A percentile compares a stretch with the other conserved stretches of the same genome.
These are phyloP conservation scores for Aricia artaxerxes DNA, from an alignment of 2,888 invertebrate species.

Conservation along the genomic window DNA sequence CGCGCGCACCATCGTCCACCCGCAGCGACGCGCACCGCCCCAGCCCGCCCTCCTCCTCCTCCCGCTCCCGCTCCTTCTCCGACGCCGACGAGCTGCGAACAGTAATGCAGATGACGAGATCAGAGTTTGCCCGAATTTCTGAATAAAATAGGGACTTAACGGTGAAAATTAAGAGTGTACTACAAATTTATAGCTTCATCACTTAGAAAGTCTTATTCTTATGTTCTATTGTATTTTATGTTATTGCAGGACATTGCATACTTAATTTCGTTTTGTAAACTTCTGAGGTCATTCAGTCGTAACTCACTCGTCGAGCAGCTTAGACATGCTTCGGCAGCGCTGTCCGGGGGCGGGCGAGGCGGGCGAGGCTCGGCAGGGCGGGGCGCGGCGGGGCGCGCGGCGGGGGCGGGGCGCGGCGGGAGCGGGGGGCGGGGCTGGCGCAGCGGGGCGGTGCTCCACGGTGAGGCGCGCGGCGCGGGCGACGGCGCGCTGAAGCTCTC, in stretches of 20 bases:
- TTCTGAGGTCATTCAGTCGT: neutral
- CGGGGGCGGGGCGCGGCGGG: slow-evolving; percentile 47
- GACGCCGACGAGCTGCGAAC: neutral
- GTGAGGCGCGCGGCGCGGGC: slow-evolving; percentile 10
- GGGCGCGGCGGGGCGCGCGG: neutral
- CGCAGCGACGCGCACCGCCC: slow-evolving; percentile 90
- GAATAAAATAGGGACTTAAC: too few relatives aligned
- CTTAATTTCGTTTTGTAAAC: too few relatives aligned
- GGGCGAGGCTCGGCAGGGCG: slow-evolving; percentile 30
- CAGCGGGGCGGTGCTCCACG: neutral
- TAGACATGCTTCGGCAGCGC: slow-evolving; percentile 91
- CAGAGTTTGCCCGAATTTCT: too few relatives aligned
- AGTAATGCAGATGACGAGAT: too few relatives aligned
- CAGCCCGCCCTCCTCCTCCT: slow-evolving; percentile 51
- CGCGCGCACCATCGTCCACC: slow-evolving; percentile 80
- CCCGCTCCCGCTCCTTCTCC: slow-evolving; percentile 32
- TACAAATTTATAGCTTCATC: too few relatives aligned
- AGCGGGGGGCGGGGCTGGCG: slow-evolving; percentile 85
- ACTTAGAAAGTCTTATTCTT: too few relatives aligned
- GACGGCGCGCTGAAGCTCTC: slow-evolving; percentile 85
- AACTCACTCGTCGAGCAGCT: slow-evolving; percentile 86
- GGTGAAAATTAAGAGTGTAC: too few relatives aligned
- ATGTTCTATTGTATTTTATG: too few relatives aligned
- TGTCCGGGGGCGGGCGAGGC: slow-evolving; percentile 66
- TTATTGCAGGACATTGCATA: too few relatives aligned